A percentile compares a stretch with the other conserved stretches of the same genome.
Conservation (phyloP, 2,888 invertebrate genomes). For the Drosophila affinis region DNA sequence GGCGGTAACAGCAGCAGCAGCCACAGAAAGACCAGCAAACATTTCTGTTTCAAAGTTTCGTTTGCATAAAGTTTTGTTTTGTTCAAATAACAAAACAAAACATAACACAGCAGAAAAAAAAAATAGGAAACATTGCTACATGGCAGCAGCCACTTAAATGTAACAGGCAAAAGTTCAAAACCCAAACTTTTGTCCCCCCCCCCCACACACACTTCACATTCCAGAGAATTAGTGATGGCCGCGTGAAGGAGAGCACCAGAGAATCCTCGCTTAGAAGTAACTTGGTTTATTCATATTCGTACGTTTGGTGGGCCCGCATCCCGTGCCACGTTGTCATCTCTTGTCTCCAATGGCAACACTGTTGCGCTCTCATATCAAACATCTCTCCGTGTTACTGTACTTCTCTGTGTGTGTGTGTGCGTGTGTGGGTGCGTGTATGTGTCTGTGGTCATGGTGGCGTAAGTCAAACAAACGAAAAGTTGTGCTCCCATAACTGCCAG, state of each 20-base stretch:
- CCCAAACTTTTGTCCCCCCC: slow-evolving; percentile 55
- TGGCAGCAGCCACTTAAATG: slow-evolving; percentile 64
- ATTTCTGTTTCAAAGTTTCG: slow-evolving; percentile 27
- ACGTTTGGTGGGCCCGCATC: too few species aligned
- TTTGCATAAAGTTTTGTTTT: slow-evolving; percentile 59
- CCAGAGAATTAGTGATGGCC: slow-evolving; percentile 11
- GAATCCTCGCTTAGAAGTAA: too few species aligned
- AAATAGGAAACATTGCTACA: slow-evolving; percentile 60
- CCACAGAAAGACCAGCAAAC: slow-evolving; percentile 41
- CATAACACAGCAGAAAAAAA: neutral
- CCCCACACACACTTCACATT: slow-evolving; percentile 35
- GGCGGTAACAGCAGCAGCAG: slow-evolving; percentile 16
- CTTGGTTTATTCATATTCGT: too few species aligned
- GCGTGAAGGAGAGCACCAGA: neutral
- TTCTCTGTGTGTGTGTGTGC: neutral
- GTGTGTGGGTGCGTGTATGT: slow-evolving; percentile 4
- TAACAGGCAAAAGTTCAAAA: slow-evolving; percentile 73
- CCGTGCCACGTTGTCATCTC: neutral
- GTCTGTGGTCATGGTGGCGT: slow-evolving; percentile 39
- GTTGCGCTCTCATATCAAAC: slow-evolving; percentile 33
- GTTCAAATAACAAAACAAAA: slow-evolving; percentile 31
- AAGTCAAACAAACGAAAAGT: slow-evolving; percentile 47
- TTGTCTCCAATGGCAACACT: slow-evolving; percentile 24
- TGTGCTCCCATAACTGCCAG: slow-evolving; percentile 15
- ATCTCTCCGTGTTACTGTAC: slow-evolving; percentile 27